Conservation (phyloP, 2,113 vertebrate genomes). For the Limanda limanda region DNA sequence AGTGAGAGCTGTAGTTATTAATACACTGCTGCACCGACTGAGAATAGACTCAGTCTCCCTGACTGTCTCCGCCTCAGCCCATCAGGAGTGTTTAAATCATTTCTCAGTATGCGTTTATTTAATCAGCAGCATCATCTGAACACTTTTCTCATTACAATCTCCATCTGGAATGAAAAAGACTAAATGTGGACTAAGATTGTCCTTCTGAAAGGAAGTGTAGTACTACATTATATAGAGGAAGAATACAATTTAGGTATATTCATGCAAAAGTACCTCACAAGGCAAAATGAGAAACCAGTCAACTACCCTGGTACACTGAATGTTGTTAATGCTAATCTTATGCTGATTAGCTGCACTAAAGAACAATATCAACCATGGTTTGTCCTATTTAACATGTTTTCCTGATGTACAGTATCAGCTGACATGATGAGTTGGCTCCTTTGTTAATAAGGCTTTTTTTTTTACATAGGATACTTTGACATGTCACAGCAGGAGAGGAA, state of each 20-base stretch:
- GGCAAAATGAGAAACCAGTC: too few species aligned
- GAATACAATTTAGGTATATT: too few species aligned
- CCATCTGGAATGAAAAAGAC: background rate
- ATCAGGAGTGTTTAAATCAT: background rate
- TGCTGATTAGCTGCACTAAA: background rate
- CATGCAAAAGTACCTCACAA: background rate
- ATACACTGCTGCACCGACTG: constrained; percentile 49
- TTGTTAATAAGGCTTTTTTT: background rate
- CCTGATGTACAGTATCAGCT: background rate
- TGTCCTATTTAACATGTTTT: background rate
- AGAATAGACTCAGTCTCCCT: constrained; percentile 3
- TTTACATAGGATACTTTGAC: background rate
- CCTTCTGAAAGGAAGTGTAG: too few species aligned
- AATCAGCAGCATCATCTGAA: background rate
- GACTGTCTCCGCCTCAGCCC: background rate
- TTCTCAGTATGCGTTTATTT: constrained; percentile 7
- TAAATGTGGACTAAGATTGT: background rate
- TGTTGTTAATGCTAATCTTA: background rate
- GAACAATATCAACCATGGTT: background rate
- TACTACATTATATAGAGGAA: too few species aligned
- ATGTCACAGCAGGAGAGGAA: background rate
- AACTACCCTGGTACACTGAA: too few species aligned
- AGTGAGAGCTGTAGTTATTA: constrained; percentile 64
- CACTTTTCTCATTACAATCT: background rate
- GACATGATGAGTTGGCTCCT: background rate